These are phyloP conservation scores for Chrysochloris asiatica DNA, from an alignment of 2,113 vertebrate species.

Conservation along the genomic window DNA sequence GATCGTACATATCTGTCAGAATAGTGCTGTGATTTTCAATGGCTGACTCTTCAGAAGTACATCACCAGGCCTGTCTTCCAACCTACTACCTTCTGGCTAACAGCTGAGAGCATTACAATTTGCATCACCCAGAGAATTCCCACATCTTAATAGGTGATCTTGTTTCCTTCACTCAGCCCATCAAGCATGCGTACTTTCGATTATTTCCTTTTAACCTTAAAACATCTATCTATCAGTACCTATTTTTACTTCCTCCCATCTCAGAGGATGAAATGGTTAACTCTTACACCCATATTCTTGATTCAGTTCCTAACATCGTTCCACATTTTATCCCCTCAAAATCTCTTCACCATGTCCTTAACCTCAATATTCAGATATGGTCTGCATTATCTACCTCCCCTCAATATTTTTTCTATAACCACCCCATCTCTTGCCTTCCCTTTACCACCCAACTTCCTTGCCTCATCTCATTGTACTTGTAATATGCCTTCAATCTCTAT, in stretches of 20 bases:
- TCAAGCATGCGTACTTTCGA: neutral
- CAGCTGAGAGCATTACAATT: neutral
- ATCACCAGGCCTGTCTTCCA: neutral
- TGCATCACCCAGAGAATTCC: neutral
- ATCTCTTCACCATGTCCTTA: neutral
- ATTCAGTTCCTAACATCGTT: neutral
- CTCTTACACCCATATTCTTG: neutral
- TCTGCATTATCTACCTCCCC: fast-evolving
- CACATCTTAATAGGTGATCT: neutral
- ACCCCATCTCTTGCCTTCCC: neutral
- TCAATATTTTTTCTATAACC: neutral
- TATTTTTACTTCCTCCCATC: neutral
- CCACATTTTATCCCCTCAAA: neutral
- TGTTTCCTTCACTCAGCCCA: neutral
- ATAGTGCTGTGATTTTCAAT: neutral
- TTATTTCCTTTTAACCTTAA: neutral
- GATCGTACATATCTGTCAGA: neutral
- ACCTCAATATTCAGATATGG: neutral
- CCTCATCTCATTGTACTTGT: neutral
- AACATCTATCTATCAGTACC: neutral
- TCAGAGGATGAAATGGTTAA: neutral
- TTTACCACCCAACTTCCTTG: neutral
- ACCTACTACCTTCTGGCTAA: neutral
- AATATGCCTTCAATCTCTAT: neutral
- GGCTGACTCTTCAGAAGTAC: neutral